Evolutionary conservation across 1,140 invertebrate species (phyloP), one percentile per base, ranked within the genome.

Genomic region (Macrosteles quadrilineatus): DNA sequence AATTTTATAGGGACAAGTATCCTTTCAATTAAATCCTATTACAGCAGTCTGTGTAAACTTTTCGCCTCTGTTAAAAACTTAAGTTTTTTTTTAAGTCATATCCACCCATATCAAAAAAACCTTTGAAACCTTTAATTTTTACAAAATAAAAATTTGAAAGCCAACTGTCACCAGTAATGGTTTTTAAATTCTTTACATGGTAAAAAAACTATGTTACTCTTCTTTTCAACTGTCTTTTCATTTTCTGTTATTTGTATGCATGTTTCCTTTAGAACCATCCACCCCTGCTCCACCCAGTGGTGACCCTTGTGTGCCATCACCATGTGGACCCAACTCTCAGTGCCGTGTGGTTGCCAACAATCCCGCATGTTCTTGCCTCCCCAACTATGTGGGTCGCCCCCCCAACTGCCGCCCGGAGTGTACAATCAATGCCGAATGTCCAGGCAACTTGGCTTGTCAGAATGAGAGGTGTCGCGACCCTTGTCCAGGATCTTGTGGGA

Each of bases 391-490:
- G 69, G 92, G 92, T 27, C 85, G 90, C 73, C 86, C 94, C 1
- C 91, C 91, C 0, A 92, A 91, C 74, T 94, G 92, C 78, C 83
- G 91, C 71, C 91, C 92, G 4, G 91, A 94, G 81, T 94, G 92
- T 80, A 86, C 87, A 0, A 89, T 91, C 64, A 93, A 92, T 76
- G 88, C 90, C 59, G 92, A 94, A 77, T 95, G 93, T 79, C 84
- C 91, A 0, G 87, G 90, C 63, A 90, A 92, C 77, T 77, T 91
- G 69, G 91, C 92, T 62, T 95, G 93, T 75, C 87, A 91, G 69
- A 90, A 91, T 74, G 89, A 93, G 79, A 88, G 86, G 74, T 95
- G 93, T 76, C 85, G 81, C 75, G 90, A 95, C 81, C 92, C 92
- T 19, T 95, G 93, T 77, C 90, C 90, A 11, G 92, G 92, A 9